Conservation (phyloP, 2,888 invertebrate species). For the Orchesellides sinensis region DNA sequence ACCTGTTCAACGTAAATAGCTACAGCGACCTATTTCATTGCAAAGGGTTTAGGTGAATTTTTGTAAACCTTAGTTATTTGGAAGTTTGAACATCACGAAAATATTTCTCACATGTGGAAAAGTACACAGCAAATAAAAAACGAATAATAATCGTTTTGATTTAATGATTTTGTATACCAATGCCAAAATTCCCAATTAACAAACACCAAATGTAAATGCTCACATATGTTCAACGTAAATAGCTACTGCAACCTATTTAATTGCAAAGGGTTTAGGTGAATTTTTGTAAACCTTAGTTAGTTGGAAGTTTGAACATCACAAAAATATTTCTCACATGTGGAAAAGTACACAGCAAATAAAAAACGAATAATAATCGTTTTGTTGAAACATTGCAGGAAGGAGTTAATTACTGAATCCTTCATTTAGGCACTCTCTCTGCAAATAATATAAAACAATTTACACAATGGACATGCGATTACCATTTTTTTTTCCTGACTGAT, state of each 20-base stretch:
- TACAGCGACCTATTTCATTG: too few species aligned
- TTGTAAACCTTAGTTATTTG: too few species aligned
- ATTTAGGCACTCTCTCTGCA: conserved; percentile 4
- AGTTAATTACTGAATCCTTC: conserved; percentile 46
- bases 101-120: too few species aligned
- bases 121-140: not conserved
- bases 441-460: conserved; percentile 56
- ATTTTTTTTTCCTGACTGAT: not conserved
- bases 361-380: not conserved
- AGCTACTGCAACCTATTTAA: too few species aligned
- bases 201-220: conserved; percentile 28
- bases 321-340: not conserved
- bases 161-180: conserved; percentile 39
- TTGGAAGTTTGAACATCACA: too few species aligned
- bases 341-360: not conserved
- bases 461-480: conserved; percentile 53
- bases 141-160: too few species aligned
- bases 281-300: too few species aligned
- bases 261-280: not conserved
- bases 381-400: conserved; percentile 41
- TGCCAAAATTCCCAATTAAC: conserved; percentile 47
- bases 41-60: not conserved
- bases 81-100: too few species aligned
- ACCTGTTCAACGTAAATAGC: too few species aligned
- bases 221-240: conserved; percentile 48